Conservation (phyloP, 1,140 invertebrate genomes). For the Anadara kagoshimensis region DNA sequence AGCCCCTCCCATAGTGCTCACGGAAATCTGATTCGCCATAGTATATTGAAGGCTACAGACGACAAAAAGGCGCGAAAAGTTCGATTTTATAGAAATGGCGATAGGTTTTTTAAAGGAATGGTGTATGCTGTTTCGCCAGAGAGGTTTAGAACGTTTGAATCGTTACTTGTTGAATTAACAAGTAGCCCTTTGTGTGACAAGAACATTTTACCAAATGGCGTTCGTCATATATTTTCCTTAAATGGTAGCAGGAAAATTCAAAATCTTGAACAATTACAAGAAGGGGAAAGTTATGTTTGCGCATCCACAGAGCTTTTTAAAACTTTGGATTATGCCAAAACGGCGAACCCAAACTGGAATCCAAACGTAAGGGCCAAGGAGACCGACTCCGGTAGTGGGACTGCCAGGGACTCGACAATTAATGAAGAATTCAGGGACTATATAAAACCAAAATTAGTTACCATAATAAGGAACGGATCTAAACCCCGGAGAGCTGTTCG, state of each 20-base stretch:
- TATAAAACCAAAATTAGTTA: slow-evolving; percentile 92
- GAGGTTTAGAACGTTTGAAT: slow-evolving; percentile 89
- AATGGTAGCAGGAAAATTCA: slow-evolving; percentile 82
- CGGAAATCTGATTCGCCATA: slow-evolving; percentile 64
- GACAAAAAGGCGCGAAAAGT: slow-evolving; percentile 88
- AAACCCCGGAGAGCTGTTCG: slow-evolving; percentile 93
- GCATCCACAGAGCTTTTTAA: slow-evolving; percentile 92
- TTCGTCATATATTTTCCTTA: slow-evolving; percentile 89
- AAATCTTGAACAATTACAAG: slow-evolving; percentile 87
- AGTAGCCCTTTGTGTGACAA: slow-evolving; percentile 68
- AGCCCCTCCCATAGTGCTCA: slow-evolving; percentile 72
- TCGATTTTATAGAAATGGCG: slow-evolving; percentile 95
- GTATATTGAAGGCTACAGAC: slow-evolving; percentile 68
- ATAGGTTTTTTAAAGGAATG: slow-evolving; percentile 93
- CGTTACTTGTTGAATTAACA: slow-evolving; percentile 92
- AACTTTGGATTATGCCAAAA: slow-evolving; percentile 84
- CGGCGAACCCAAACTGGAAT: slow-evolving; percentile 63
- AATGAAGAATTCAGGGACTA: slow-evolving; percentile 64
- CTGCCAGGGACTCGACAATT: slow-evolving; percentile 18
- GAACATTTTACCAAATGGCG: slow-evolving; percentile 86
- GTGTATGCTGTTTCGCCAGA: slow-evolving; percentile 93
- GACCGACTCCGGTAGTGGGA: background rate
- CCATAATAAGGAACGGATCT: slow-evolving; percentile 92
- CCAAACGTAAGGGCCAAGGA: slow-evolving; percentile 34
- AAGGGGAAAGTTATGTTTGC: slow-evolving; percentile 94